These are phyloP conservation scores for Dipodomys merriami DNA, from an alignment of 2,113 vertebrate genomes.

Conservation along the genomic window DNA sequence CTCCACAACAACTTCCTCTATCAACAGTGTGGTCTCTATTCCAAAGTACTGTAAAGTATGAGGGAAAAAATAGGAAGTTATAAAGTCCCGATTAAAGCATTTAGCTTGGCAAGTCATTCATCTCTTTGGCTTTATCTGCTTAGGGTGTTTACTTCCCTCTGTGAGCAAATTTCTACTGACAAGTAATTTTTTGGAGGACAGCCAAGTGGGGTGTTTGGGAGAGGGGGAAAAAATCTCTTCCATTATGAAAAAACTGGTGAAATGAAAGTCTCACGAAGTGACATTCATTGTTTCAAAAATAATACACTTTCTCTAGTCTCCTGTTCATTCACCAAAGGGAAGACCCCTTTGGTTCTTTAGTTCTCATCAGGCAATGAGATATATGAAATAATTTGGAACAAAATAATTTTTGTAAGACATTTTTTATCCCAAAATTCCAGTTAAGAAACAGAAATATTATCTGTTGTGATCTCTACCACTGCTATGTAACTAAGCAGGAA, in stretches of 20 bases:
- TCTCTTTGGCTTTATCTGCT: constrained; percentile 66
- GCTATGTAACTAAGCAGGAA: not conserved
- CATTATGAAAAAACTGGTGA: constrained; percentile 40
- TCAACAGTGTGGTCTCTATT: constrained; percentile 41
- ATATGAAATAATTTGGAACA: not conserved
- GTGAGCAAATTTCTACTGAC: constrained; percentile 73
- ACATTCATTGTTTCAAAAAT: constrained; percentile 63
- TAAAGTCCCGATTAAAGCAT: constrained; percentile 57
- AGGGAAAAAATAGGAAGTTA: constrained; percentile 64
- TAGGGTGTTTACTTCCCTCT: constrained; percentile 77
- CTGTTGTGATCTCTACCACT: not conserved
- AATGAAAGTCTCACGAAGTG: not conserved
- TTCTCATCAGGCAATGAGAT: constrained; percentile 25
- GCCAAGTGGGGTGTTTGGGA: constrained; percentile 1
- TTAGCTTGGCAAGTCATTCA: constrained; percentile 68
- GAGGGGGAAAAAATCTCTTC: constrained; percentile 45
- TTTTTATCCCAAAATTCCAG: not conserved
- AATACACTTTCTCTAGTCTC: constrained; percentile 44
- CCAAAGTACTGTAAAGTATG: constrained; percentile 68
- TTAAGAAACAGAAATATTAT: not conserved
- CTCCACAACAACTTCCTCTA: not conserved
- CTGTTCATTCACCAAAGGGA: constrained; percentile 57
- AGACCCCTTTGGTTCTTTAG: constrained; percentile 18
- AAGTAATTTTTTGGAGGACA: constrained; percentile 68
- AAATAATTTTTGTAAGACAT: not conserved